These are phyloP conservation scores for Thalpophila matura DNA, from an alignment of 2,888 invertebrate genomes.

Conservation along the genomic window DNA sequence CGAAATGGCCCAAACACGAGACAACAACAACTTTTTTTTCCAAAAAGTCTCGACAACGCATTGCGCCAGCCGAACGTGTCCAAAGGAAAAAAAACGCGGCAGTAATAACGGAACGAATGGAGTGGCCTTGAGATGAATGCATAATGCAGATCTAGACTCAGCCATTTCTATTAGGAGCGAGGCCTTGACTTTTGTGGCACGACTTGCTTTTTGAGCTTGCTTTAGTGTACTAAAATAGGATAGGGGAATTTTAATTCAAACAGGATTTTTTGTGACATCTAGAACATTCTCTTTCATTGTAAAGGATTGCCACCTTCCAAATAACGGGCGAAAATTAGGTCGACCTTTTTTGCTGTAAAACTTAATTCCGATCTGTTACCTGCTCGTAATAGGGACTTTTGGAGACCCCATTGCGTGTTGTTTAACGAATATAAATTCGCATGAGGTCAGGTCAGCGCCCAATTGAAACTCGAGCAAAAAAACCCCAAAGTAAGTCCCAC, in stretches of 20 bases:
- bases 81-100: constrained; percentile 57
- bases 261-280: not conserved
- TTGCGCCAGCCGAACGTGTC: constrained; percentile 51
- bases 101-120: constrained; percentile 60
- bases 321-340: not conserved
- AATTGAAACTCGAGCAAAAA: constrained; percentile 4
- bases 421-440: constrained; percentile 12
- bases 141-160: constrained; percentile 61
- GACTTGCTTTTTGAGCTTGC: constrained; percentile 11
- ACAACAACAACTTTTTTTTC: constrained; percentile 18
- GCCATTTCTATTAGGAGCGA: constrained; percentile 46
- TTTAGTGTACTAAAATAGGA: not conserved
- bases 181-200: constrained; percentile 52
- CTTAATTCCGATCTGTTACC: not conserved
- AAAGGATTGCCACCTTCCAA: not conserved
- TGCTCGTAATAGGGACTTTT: constrained; percentile 5
- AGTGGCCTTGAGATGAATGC: constrained; percentile 66
- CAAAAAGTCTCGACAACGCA: constrained; percentile 34
- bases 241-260: not conserved
- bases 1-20: constrained; percentile 15
- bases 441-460: constrained; percentile 11
- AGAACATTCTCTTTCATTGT: not conserved
- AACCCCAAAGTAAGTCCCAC: constrained; percentile 3
- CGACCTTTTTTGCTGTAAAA: not conserved
- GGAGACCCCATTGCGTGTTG: not conserved